Evolutionary conservation across 2,113 vertebrate species (phyloP), one percentile per base, ranked within the genome.

Genomic region (Pluvianellus socialis): DNA sequence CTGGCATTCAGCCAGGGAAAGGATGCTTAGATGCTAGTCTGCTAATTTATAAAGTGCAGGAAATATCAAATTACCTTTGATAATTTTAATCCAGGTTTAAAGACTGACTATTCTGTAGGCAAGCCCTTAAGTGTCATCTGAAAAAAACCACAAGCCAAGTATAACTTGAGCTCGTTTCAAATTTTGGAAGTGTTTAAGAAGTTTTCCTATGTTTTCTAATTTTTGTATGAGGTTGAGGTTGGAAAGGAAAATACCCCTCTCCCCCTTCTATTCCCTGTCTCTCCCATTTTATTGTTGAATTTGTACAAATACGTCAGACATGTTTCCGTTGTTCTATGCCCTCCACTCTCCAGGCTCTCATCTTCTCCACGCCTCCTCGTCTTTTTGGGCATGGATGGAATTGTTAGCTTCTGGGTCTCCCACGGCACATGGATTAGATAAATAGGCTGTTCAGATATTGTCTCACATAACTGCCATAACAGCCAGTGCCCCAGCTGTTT

Each of bases 391-490:
- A 5, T 12, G 20, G 9, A 28, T 58, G 24, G 17, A 66, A 71
- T 4, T 73, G 10, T 72, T 26, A 53, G 21, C 4, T 68, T 38
- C 22, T 32, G 21, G 2, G 61, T 84, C 8, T 68, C 53, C 33
- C 22, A 17, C 15, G 81, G 47, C 18, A 24, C 21, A 7, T 0
- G 4, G 21, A 4, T 53, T 63, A n/a, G 40, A 16, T 8, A 7
- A n/a, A 9, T 27, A 52, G 13, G 2, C 3, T 28, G 7, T 27
- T 90, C 35, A 73, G 23, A 62, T 19, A 8, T 22, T 21, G 35
- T 32, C 49, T 62, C 22, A 45, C 16, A 2, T 30, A 44, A 22
- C 18, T 56, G 35, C 38, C 0, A 0, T n/a, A 23, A 19, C 0
- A 1, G 23, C 3, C 13, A 55, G 0, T 32, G 50, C 14, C 27